A percentile compares a stretch with the other conserved stretches of the same genome.
Evolutionary conservation across 1,140 invertebrate species (phyloP).

Genomic region (Halesus radiatus): DNA sequence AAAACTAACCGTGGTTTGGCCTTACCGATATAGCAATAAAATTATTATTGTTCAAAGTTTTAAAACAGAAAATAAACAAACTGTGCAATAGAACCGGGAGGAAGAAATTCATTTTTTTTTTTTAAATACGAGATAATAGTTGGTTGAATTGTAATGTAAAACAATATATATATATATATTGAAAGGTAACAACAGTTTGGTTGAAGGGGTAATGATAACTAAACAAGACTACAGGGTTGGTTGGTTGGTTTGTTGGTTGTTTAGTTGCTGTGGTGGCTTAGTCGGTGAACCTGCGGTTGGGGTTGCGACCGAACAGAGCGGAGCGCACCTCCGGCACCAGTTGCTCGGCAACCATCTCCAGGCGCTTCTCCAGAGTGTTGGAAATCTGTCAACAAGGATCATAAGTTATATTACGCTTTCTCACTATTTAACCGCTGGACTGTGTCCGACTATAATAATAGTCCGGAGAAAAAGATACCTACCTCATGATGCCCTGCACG

Average conservation of each 20-base stretch:
- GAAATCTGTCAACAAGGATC: conserved; percentile 75
- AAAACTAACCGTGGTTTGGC: conserved; percentile 23
- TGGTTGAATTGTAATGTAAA: conserved; percentile 9
- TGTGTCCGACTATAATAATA: no score
- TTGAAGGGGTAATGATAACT: neutral
- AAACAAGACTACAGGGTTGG: neutral
- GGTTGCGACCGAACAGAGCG: conserved; percentile 94
- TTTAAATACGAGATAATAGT: no score
- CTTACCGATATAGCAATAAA: no score
- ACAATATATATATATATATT: conserved; percentile 12
- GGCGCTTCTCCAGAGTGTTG: conserved; percentile 94
- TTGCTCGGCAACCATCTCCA: conserved; percentile 95
- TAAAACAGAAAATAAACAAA: no score
- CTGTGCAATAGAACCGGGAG: no score
- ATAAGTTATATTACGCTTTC: neutral
- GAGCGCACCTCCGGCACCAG: conserved; percentile 94
- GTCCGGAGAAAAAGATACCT: no score
- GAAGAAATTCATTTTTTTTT: no score
- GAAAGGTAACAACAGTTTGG: neutral
- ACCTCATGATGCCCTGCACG: no score
- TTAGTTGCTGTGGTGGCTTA: conserved; percentile 70
- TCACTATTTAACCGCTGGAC: no score
- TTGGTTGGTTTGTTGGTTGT: neutral
- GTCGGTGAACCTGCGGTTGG: conserved; percentile 97
- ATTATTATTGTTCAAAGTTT: no score